Evolutionary conservation across 2,113 vertebrate genomes (phyloP), one percentile per base, ranked within the genome.

Genomic region (Bufo gargarizans): DNA sequence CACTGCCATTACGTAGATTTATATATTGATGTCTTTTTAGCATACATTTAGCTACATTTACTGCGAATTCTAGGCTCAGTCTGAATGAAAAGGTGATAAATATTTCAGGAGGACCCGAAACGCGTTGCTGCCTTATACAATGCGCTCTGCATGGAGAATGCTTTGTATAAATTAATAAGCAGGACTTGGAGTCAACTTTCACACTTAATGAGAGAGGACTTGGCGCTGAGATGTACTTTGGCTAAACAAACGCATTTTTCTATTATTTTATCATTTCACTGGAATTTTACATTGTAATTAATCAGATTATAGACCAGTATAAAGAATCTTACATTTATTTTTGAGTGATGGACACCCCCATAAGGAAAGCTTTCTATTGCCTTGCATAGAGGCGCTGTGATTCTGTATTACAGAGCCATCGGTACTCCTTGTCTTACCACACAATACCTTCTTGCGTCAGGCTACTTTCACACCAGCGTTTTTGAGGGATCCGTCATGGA

Each of bases 111-210:
- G 43, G 72, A n/a, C 5, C 2, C 61, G 84, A 65, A 53, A 77
- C 43, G 47, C 49, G 43, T 59, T 63, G 58, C 58, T 77, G 84
- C 45, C 33, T 53, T 77, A 63, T 10, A 47, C 76, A 65, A 65
- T 50, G 74, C 2, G 9, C 72, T 19, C 84, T 12, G 84, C 58
- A 17, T 72, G 84, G 74, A 78, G 84, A 65, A 4, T 20, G 45
- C 11, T 77, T 17, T 45, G 78, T 81, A 86, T 77, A 77, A 59
- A 86, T 77, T 65, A 86, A 65, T 77, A 86, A 86, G 43, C 49
- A 78, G 76, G 58, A 63, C 12, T 45, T 13, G 19, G 71, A 77
- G 67, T 77, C 56, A 8, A 14, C 45, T 50, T 77, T 53, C 33
- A 65, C 74, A 53, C 19, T 22, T 78, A 76, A 85, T 33, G 20